A percentile compares a stretch with the other conserved stretches of the same genome.
These are phyloP conservation scores for Drosophila subquinaria DNA, from an alignment of 2,888 invertebrate species.

Conservation along the genomic window DNA sequence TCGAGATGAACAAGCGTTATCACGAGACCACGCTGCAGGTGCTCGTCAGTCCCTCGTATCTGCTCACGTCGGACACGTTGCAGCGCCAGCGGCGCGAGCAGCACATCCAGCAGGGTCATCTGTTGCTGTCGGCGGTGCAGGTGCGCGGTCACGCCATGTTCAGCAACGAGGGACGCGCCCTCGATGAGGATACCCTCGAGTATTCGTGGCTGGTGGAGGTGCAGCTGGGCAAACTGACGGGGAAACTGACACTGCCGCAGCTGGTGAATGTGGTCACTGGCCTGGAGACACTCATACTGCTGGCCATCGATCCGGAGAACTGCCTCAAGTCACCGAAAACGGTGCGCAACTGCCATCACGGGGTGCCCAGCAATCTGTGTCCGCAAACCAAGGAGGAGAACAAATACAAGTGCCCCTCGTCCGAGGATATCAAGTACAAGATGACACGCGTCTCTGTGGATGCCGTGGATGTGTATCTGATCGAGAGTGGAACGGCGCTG, in stretches of 20 bases:
- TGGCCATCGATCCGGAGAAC: slow-evolving; percentile 96
- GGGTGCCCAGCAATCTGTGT: slow-evolving; percentile 90
- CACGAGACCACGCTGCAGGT: slow-evolving; percentile 96
- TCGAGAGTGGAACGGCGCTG: slow-evolving; percentile 94
- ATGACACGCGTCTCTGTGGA: slow-evolving; percentile 96
- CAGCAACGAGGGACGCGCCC: slow-evolving; percentile 94
- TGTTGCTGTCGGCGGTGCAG: slow-evolving; percentile 94
- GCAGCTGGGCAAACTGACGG: slow-evolving; percentile 96
- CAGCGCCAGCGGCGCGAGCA: slow-evolving; percentile 89
- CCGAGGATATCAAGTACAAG: slow-evolving; percentile 96
- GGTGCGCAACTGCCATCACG: slow-evolving; percentile 92
- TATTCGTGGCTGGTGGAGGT: slow-evolving; percentile 99
- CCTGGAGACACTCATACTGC: slow-evolving; percentile 94
- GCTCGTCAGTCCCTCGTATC: slow-evolving; percentile 93
- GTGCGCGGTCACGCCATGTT: slow-evolving; percentile 98
- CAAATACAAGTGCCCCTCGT: slow-evolving; percentile 92
- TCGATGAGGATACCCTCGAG: slow-evolving; percentile 97
- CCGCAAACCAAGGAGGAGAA: slow-evolving; percentile 89
- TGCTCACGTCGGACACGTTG: slow-evolving; percentile 91
- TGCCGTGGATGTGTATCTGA: slow-evolving; percentile 95
- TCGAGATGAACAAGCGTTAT: slow-evolving; percentile 98
- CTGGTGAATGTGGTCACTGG: slow-evolving; percentile 94
- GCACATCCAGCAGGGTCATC: slow-evolving; percentile 93
- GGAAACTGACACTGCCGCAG: slow-evolving; percentile 95
- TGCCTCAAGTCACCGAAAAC: slow-evolving; percentile 93